These are phyloP conservation scores for Chelon auratus DNA, from an alignment of 2,797 vertebrate species.

Conservation along the genomic window DNA sequence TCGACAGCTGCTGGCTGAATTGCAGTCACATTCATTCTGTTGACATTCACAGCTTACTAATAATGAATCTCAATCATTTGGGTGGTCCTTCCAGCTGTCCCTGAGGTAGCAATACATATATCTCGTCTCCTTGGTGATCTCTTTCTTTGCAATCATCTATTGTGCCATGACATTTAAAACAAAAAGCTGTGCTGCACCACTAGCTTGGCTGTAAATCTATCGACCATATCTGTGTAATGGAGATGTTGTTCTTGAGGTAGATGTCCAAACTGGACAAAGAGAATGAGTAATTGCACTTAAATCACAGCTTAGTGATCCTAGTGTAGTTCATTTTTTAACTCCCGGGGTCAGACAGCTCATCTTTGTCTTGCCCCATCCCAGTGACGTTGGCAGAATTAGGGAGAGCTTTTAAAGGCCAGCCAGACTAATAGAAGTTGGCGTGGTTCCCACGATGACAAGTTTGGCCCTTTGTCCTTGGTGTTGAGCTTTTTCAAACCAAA, in stretches of 20 bases:
- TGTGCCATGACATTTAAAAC: no score
- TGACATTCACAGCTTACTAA: no score
- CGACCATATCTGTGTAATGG: no score
- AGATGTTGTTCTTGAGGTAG: no score
- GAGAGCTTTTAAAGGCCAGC: conserved; percentile 54
- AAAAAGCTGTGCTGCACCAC: no score
- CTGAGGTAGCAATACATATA: no score
- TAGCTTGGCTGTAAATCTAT: no score
- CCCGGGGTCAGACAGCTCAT: conserved; percentile 52
- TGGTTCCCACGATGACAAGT: conserved; percentile 52
- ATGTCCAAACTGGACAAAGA: conserved; percentile 22
- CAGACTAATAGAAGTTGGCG: conserved; percentile 67
- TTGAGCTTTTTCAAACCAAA: conserved; percentile 44
- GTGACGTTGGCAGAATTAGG: conserved; percentile 53
- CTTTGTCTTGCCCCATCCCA: conserved; percentile 44
- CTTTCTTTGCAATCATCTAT: no score
- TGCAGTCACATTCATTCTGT: neutral
- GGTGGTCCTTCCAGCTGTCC: no score
- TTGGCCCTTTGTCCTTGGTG: conserved; percentile 64
- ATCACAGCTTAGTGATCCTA: conserved; percentile 23
- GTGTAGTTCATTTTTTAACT: conserved; percentile 33
- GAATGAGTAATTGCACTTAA: conserved; percentile 24
- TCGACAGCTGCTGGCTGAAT: neutral
- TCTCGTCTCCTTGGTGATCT: no score
- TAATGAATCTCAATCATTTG: no score